phyloP scores from a whole-genome alignment of 2,797 vertebrate species.

The Aselliscus stoliczkanus region DNA sequence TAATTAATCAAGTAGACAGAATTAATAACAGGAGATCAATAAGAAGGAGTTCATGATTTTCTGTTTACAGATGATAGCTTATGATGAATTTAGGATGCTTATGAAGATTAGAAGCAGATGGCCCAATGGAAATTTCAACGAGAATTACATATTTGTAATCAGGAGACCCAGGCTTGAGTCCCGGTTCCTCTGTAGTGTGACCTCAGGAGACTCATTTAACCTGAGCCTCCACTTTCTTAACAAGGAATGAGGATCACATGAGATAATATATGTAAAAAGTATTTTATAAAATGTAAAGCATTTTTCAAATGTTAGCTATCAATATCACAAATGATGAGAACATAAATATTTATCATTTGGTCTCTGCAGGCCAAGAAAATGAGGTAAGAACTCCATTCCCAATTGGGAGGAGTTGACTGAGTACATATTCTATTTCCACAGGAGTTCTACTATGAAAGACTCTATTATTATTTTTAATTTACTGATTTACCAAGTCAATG shows the following conservation, averaged over 20 bases:
- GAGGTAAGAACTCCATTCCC: not conserved
- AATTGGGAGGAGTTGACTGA: not conserved
- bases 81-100: constrained; percentile 23
- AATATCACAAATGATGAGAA: not conserved
- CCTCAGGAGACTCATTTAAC: not conserved
- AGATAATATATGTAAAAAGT: not conserved
- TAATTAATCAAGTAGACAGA: constrained; percentile 31
- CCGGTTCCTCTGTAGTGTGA: not conserved
- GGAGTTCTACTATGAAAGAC: not conserved
- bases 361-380: not conserved
- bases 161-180: not conserved
- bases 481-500: not conserved
- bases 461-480: constrained; percentile 3
- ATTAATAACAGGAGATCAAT: constrained; percentile 33
- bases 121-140: not conserved
- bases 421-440: constrained; percentile 17
- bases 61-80: not conserved
- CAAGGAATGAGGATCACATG: not conserved
- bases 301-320: not conserved
- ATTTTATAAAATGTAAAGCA: not conserved
- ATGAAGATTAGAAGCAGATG: constrained; percentile 29
- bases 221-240: not conserved
- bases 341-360: not conserved
- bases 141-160: not conserved
- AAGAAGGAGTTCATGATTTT: constrained; percentile 9